Conservation (phyloP, 2,113 vertebrate species). For the Pseudonaja textilis region DNA sequence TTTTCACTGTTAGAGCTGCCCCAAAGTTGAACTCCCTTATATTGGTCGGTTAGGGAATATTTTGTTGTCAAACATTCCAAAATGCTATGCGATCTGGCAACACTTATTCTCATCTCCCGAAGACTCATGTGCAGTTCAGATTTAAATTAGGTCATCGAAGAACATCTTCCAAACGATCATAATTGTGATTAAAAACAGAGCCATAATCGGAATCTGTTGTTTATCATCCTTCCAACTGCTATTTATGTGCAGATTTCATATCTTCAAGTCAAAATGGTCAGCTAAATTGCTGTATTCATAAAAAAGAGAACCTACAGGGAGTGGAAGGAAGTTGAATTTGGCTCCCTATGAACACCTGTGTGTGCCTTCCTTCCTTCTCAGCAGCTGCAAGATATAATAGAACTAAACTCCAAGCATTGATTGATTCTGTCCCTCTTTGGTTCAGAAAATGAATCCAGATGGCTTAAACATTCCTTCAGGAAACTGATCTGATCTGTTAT, state of each 20-base stretch:
- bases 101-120: not conserved
- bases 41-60: not conserved
- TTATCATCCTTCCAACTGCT: not conserved
- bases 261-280: not conserved
- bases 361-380: constrained; percentile 14
- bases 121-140: not conserved
- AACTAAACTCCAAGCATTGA: constrained; percentile 19
- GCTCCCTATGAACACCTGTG: constrained; percentile 18
- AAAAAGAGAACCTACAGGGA: not conserved
- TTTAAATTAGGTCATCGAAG: not conserved
- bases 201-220: not conserved
- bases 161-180: constrained; percentile 10
- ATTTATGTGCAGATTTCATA: constrained; percentile 18
- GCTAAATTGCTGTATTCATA: not conserved
- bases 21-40: not conserved
- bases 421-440: constrained; percentile 16
- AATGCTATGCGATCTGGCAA: constrained; percentile 1
- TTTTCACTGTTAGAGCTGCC: not conserved
- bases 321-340: constrained; percentile 8
- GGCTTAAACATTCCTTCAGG: constrained; percentile 15
- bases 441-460: constrained; percentile 32
- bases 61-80: not conserved
- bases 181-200: constrained; percentile 10
- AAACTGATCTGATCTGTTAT: constrained; percentile 18
- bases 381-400: constrained; percentile 26